Conservation (phyloP, 2,797 vertebrate species). For the Florisuga fusca region DNA sequence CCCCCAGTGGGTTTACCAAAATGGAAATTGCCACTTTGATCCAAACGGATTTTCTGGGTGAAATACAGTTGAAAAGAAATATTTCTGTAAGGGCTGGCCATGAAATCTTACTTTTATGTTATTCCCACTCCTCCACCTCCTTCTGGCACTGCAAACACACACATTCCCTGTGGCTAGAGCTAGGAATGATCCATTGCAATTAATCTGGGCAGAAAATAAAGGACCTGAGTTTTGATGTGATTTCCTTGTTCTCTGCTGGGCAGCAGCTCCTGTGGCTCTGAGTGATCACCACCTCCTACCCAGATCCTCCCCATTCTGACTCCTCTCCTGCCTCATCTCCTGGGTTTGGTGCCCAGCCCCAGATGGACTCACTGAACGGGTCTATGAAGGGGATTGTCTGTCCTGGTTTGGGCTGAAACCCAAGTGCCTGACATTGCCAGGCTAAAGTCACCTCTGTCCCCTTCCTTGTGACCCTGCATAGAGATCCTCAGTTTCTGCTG, state of each 20-base stretch:
- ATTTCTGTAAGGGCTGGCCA: neutral
- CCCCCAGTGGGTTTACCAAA: neutral
- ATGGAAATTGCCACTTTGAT: slow-evolving; percentile 20
- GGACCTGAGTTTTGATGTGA: neutral
- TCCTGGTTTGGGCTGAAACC: neutral
- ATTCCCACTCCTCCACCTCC: slow-evolving; percentile 25
- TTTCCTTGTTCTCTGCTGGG: neutral
- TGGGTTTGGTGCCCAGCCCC: neutral
- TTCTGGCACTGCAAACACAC: neutral
- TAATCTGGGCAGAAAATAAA: slow-evolving; percentile 40
- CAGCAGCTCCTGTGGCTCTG: neutral
- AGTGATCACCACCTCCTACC: neutral
- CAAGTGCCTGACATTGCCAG: neutral
- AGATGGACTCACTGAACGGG: accelerated
- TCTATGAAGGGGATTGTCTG: neutral
- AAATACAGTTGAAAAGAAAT: slow-evolving; percentile 19
- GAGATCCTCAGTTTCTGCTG: neutral
- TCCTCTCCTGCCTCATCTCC: neutral
- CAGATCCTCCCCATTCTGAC: neutral
- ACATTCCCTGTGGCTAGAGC: neutral
- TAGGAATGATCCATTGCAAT: slow-evolving; percentile 17
- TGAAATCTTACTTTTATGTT: slow-evolving; percentile 2
- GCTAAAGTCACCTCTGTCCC: neutral
- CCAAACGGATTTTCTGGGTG: neutral
- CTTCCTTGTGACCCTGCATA: neutral